A percentile compares a stretch with the other conserved stretches of the same genome.
phyloP scores from a whole-genome alignment of 2,797 vertebrate species.

The Notamacropus eugenii region DNA sequence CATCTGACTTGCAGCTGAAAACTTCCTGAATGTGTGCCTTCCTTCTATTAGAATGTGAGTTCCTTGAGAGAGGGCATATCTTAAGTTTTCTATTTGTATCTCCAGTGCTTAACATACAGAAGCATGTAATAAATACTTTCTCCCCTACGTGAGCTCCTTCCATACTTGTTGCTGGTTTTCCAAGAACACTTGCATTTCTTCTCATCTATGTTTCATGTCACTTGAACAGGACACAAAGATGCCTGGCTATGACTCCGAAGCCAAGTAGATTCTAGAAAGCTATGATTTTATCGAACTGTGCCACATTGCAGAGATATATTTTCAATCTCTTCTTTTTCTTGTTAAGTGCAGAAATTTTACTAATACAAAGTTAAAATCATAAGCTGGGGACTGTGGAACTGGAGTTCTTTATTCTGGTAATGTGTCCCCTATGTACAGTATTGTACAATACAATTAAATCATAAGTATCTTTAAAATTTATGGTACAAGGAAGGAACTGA shows the following conservation, averaged over 20 bases:
- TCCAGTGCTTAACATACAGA: background rate
- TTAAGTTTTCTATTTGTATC: background rate
- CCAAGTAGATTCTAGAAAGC: background rate
- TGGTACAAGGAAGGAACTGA: background rate
- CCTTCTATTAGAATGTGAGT: background rate
- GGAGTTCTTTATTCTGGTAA: background rate
- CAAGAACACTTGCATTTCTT: background rate
- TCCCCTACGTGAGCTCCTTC: background rate
- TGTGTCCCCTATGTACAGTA: background rate
- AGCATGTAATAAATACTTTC: background rate
- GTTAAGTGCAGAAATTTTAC: background rate
- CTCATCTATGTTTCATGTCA: background rate
- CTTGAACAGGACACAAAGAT: background rate
- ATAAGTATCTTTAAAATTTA: background rate
- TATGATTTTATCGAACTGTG: background rate
- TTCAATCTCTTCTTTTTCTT: background rate
- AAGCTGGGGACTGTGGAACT: slow-evolving; percentile 12
- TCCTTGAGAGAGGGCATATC: background rate
- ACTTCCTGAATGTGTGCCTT: background rate
- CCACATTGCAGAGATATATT: background rate
- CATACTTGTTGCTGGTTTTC: background rate
- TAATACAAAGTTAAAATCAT: slow-evolving; percentile 13
- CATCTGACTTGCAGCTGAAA: background rate
- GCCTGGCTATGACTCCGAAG: background rate
- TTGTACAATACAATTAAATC: background rate